Percentiles rank a stretch among this genome's conserved stretches.
These are phyloP conservation scores for Molothrus ater DNA, from an alignment of 2,797 vertebrate genomes.

Conservation along the genomic window DNA sequence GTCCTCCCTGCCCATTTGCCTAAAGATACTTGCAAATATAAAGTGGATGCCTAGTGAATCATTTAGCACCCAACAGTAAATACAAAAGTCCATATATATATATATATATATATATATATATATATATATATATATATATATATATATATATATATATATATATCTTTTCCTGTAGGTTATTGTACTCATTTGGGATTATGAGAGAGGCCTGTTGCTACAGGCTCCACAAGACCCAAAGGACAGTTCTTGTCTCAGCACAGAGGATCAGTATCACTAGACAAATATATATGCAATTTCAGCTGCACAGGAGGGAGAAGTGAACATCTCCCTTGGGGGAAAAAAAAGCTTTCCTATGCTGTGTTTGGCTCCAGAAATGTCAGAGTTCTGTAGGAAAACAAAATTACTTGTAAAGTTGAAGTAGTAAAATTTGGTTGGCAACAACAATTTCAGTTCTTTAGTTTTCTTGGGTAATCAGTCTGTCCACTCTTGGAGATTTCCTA, in stretches of 20 bases:
- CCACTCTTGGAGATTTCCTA: not conserved
- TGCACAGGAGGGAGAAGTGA: not conserved
- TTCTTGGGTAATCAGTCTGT: not conserved
- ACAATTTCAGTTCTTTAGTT: not conserved
- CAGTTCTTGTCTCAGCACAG: conserved; percentile 6
- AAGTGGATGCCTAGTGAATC: not conserved
- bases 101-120: not conserved
- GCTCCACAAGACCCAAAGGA: not conserved
- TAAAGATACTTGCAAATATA: not conserved
- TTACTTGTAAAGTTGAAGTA: not conserved
- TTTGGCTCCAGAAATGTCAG: not conserved
- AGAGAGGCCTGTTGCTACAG: not conserved
- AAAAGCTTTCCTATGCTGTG: not conserved
- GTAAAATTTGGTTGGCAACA: not conserved
- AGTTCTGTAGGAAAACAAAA: not conserved
- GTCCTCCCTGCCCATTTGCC: not conserved
- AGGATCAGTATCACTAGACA: not conserved
- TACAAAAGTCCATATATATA: not conserved
- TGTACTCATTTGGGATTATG: no score
- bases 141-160: no score
- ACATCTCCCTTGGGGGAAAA: not conserved
- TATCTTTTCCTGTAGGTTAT: no score
- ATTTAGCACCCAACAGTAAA: not conserved
- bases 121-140: not conserved
- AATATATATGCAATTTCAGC: conserved; percentile 3